Evolutionary conservation across 1,140 invertebrate species (phyloP), one percentile per base, ranked within the genome.

Genomic region (Scylla paramamosain): DNA sequence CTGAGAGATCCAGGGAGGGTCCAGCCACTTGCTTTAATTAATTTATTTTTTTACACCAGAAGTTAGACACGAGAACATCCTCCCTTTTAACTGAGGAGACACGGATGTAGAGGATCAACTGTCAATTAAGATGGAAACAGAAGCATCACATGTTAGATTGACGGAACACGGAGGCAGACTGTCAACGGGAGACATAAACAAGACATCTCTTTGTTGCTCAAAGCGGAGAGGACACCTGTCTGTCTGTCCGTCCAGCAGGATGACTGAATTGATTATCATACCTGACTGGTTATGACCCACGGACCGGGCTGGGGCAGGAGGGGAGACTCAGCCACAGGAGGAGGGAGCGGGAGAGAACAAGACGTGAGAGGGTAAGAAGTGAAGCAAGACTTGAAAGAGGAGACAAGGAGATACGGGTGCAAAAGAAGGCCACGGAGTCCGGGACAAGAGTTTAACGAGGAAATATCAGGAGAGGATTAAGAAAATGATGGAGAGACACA

Each of bases 211-310:
- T 46, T 48, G n/a, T 28, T 88, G 28, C 83, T 14, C n/a, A 87
- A 32, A 52, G 28, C 92, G n/a, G 84, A 93, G 48, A 31, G 92
- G 46, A 93, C 92, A 93, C 32, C 83, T 93, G 92, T 88, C 89
- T 48, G 45, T 91, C 83, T 93, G 92, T 88, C 92, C 48, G 25
- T 87, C 84, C n/a, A 52, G n/a, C 32, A 52, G 52, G 83, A 93
- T 84, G 82, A 32, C 92, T 82, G 82, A 93, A 93, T 93, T 88
- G 84, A 93, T 93, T 93, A 88, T 88, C 83, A 88, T 88, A 88
- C 83, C 31, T 46, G 77, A 93, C 77, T 84, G 67, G 46, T 93
- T 59, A 86, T 83, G 90, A 25, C 67, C 67, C 67, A n/a, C 39
- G 82, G 39, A 16, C 45, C 32, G 32, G 46, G 4, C n/a, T 4